phyloP scores from a whole-genome alignment of 1,140 invertebrate genomes.

The Drosophila persimilis region DNA sequence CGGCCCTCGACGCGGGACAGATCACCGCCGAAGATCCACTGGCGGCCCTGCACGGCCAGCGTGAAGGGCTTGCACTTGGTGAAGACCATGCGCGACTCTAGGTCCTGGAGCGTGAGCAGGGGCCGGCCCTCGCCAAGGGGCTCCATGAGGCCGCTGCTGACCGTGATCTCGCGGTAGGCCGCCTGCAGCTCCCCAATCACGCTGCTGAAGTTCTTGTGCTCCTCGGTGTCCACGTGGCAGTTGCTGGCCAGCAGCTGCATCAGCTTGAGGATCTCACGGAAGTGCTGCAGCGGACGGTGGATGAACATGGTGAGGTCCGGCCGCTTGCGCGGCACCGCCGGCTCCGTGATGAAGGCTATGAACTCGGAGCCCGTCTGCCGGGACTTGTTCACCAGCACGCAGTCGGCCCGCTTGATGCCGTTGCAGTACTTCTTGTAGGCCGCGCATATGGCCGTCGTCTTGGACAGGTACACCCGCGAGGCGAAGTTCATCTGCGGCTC shows the following conservation, averaged over 20 bases:
- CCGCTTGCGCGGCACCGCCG: slow-evolving; percentile 89
- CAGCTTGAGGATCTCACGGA: slow-evolving; percentile 86
- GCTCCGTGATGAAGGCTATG: slow-evolving; percentile 89
- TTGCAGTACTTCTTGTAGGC: slow-evolving; percentile 91
- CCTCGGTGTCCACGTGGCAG: slow-evolving; percentile 81
- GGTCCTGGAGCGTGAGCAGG: slow-evolving; percentile 90
- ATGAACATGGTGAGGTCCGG: slow-evolving; percentile 92
- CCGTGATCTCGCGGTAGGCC: slow-evolving; percentile 90
- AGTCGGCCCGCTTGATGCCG: slow-evolving; percentile 91
- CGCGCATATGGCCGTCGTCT: slow-evolving; percentile 88
- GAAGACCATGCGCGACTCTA: slow-evolving; percentile 92
- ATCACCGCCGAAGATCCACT: slow-evolving; percentile 94
- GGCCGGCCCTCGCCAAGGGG: slow-evolving; percentile 91
- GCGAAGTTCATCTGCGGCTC: slow-evolving; percentile 87
- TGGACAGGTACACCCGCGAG: slow-evolving; percentile 88
- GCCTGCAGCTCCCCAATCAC: slow-evolving; percentile 83
- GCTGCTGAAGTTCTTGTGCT: slow-evolving; percentile 81
- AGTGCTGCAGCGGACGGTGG: slow-evolving; percentile 91
- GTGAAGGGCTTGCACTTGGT: slow-evolving; percentile 94
- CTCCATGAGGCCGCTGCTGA: slow-evolving; percentile 92
- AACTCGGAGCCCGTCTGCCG: slow-evolving; percentile 86
- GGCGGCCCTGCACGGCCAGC: slow-evolving; percentile 90
- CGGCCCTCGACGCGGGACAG: slow-evolving; percentile 91
- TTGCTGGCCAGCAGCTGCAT: slow-evolving; percentile 83
- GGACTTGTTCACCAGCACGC: slow-evolving; percentile 88